Conservation (phyloP, 2,797 vertebrate genomes). For the Epinephelus coioides region DNA sequence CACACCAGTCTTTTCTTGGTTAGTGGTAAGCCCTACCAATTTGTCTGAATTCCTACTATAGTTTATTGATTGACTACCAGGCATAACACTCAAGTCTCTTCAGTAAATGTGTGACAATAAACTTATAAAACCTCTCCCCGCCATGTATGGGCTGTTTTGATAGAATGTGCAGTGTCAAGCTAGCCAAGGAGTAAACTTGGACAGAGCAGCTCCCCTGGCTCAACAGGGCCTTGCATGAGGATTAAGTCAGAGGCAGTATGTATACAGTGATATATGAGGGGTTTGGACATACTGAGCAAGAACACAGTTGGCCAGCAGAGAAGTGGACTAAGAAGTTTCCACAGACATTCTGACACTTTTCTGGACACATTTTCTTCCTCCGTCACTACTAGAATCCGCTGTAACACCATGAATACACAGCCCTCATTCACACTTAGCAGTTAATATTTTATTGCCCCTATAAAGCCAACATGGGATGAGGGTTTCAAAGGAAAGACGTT, state of each 20-base stretch:
- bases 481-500: too few species aligned
- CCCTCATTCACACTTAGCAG: not conserved
- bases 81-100: not conserved
- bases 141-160: not conserved
- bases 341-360: conserved; percentile 27
- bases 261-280: conserved; percentile 13
- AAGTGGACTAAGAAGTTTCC: conserved; percentile 50
- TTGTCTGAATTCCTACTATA: not conserved
- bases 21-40: not conserved
- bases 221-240: conserved; percentile 8
- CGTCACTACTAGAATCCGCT: not conserved
- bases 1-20: not conserved
- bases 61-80: not conserved
- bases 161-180: not conserved
- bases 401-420: not conserved
- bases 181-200: not conserved
- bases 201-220: conserved; percentile 6
- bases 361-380: conserved; percentile 14
- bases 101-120: not conserved
- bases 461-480: too few species aligned
- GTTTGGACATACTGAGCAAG: conserved; percentile 34
- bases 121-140: conserved; percentile 1
- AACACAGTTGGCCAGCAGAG: conserved; percentile 48
- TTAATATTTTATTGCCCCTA: not conserved
- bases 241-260: conserved; percentile 37